Evolutionary conservation across 1,140 invertebrate species (phyloP), one percentile per base, ranked within the genome.

Genomic region (Zaprionus capensis): DNA sequence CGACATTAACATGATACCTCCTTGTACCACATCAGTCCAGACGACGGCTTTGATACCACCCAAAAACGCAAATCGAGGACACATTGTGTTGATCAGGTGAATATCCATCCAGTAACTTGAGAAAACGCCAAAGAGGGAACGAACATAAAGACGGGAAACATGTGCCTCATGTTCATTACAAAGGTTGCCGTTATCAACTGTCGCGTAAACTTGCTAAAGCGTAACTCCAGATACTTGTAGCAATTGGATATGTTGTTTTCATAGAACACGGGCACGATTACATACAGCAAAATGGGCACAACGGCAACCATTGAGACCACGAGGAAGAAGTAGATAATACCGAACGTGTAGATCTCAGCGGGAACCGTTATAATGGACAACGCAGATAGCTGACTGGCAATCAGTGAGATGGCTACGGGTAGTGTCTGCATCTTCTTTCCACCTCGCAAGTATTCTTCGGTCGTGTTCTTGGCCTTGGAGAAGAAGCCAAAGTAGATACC

Each of bases 31-130:
- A 93, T 98, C 97, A 2, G 97, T 98, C 97, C 96, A 97, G 20
- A 98, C 95, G 3, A 98, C 97, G 0, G 97, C 97, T 93, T 97
- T 97, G 73, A 98, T 94, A 1, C 97, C 97, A 71, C 97, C 97
- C 93, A 97, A 97, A 96, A 36, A 97, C 96, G 92, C 97, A 97
- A 20, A 97, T 95, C 14, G 95, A 92, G 68, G 96, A 96, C 22
- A 97, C 96, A 15, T 86, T 5, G 95, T 93, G 51, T 97, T 96
- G 31, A 96, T 95, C 46, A 95, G 79, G 87, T 96, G 96, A 41
- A 96, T 93, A 71, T 95, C 94, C 2, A 97, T 93, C 96, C 96
- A 31, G 96, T 97, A 17, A 97, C 96, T 94, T 96, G 95, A 85
- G 95, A 95, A 79, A 97, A 95, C 15, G 97, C 96, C 80, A 97